Base-by-base conservation (phyloP, 2,888 invertebrate genomes). In the Bibio marci region DNA sequence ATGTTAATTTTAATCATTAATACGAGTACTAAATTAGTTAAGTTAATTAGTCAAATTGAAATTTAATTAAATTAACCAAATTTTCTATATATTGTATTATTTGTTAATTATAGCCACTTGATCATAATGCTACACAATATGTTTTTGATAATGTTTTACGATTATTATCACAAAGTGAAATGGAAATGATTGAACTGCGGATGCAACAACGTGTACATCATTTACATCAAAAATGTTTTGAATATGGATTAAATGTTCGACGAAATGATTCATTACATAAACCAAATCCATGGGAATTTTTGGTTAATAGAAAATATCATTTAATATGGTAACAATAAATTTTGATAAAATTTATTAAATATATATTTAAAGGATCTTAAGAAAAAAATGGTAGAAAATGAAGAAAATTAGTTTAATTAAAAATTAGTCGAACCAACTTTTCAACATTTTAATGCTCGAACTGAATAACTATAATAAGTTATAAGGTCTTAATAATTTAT, bases 251-350 rank as follows among this genome's bases (percentile, higher is more conserved):
- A 45, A 58, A 62, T 49, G 52, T 55, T 15, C 42, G 51, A 43
- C 59, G 59, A 40, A 60, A 57, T 41, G 62, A 62, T 46, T 52
- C 57, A 25, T 57, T 59, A 54, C 62, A 62, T 46, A 75, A 74
- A 52, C 78, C 85, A 19, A 81, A 82, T 52, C 76, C 85, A 12
- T 85, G 85, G 86, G 85, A 86, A 58, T 86, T 80, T 59, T 69
- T 86, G 53, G 77, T 85, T 51, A 80, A 80, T 59, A 69, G 72
- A 48, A 77, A 81, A 54, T 75, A 83, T 57, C 80, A 79, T 55
- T 69, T 85, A 40, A 78, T 85, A 55, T 85, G 85, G 85, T 73
- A 54, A 64, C 6, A n/a, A n/a, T n/a, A n/a, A n/a, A n/a, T n/a
- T n/a, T n/a, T n/a, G n/a, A n/a, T n/a, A n/a, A n/a, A n/a, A n/a